Base-by-base conservation (phyloP, 1,140 invertebrate species). In the Ruditapes philippinarum region DNA sequence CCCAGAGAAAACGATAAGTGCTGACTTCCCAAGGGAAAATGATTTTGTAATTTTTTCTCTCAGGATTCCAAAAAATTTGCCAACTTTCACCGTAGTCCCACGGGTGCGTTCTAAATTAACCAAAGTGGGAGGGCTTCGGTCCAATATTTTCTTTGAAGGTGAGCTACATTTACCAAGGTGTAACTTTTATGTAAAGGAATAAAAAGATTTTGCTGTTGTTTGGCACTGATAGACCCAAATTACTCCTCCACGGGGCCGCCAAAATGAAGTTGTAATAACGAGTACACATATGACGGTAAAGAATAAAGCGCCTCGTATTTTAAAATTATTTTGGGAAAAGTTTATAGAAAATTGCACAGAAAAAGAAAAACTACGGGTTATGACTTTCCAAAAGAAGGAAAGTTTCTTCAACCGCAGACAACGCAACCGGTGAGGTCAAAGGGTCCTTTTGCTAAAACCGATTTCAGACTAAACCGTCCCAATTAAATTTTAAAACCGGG, bases 291-390 rank as follows among this genome's bases (percentile, higher is more conserved):
- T 19, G 33, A 40, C 0, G 74, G 76, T 25, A 80, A 70, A 68
- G 73, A 76, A 25, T 88, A 5, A 68, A 51, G 42, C 74, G 76
- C 5, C 28, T 88, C 1, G 57, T 40, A 22, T 70, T 88, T 68
- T 70, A 49, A 31, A 60, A 60, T 28, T 88, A 45, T 62, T 49
- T 76, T 36, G 85, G 84, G 22, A 45, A 88, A 88, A 54, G 85
- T 88, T 2, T 88, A 88, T 40, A 57, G 85, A 79, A n/a, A n/a
- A 33, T 88, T 19, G 57, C 74, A 7, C 74, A 88, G 38, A 88
- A 68, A 28, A 70, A 80, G 19, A 65, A 80, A 25, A 28, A 88
- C 33, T 88, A 80, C 25, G 60, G 79, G 4, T 28, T 88, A 31
- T 80, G 74, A 38, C 80, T 88, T 51, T 76, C 85, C 25, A 88